These are phyloP conservation scores for Sipha maydis DNA, from an alignment of 2,888 invertebrate genomes.

Conservation along the genomic window DNA sequence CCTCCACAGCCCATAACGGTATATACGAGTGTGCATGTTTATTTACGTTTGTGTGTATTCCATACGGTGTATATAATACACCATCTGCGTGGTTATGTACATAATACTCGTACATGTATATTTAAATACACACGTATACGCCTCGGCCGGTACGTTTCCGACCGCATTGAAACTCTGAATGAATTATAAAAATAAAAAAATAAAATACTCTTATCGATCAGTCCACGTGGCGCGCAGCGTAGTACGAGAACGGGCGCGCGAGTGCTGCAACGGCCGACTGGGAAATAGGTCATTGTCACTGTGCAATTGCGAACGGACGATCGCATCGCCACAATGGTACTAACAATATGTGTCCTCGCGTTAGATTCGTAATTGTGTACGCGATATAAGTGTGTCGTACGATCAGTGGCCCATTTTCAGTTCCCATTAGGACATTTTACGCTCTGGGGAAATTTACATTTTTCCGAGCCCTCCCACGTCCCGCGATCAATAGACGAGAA, in stretches of 20 bases:
- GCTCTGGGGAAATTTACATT: too few relatives aligned
- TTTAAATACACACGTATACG: neutral
- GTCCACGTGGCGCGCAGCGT: neutral
- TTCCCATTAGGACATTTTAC: too few relatives aligned
- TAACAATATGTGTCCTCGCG: too few relatives aligned
- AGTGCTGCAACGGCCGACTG: neutral
- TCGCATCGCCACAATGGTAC: too few relatives aligned
- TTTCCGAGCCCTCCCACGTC: too few relatives aligned
- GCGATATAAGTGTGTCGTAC: too few relatives aligned
- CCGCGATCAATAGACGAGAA: too few relatives aligned
- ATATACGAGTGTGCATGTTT: too few relatives aligned
- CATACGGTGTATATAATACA: neutral
- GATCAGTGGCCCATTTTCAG: too few relatives aligned
- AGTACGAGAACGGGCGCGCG: neutral
- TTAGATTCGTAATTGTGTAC: too few relatives aligned
- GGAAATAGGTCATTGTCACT: conserved; percentile 1
- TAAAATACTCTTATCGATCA: neutral
- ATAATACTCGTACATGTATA: neutral
- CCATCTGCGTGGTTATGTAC: neutral
- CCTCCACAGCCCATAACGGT: neutral
- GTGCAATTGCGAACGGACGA: too few relatives aligned
- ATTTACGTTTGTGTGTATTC: neutral
- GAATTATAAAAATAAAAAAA: conserved; percentile 14
- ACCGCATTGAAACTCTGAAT: neutral
- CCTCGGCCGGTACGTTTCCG: neutral